phyloP scores from a whole-genome alignment of 2,888 invertebrate species.

The Hololepta plana region DNA sequence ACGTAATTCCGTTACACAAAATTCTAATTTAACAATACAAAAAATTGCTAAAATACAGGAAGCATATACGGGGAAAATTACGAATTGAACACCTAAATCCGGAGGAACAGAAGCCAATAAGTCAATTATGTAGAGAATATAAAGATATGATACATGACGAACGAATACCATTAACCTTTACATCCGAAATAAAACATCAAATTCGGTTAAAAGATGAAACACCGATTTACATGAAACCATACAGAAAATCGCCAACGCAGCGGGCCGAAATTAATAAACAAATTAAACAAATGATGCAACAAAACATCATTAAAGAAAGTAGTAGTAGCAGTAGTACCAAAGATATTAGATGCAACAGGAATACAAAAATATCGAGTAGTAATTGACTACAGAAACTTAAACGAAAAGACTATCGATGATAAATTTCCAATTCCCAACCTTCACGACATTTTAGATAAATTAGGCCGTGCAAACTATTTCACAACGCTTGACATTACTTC shows the following conservation, averaged over 20 bases:
- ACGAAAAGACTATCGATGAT: constrained; percentile 10
- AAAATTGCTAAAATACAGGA: constrained; percentile 1
- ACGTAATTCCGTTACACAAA: constrained; percentile 2
- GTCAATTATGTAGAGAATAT: no score
- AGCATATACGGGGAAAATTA: constrained; percentile 3
- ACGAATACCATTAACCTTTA: no score
- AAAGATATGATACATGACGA: no score
- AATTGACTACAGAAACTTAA: constrained; percentile 8
- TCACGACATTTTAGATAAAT: constrained; percentile 11
- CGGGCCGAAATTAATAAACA: no score
- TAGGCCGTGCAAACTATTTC: constrained; percentile 11
- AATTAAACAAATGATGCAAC: constrained; percentile 10
- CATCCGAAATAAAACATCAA: no score
- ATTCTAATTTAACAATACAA: no score
- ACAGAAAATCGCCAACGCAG: no score
- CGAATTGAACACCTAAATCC: constrained; percentile 5
- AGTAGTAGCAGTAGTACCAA: constrained; percentile 8
- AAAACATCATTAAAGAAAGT: constrained; percentile 9
- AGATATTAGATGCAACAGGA: constrained; percentile 7
- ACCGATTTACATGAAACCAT: no score
- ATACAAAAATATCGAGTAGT: constrained; percentile 7
- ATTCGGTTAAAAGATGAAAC: no score
- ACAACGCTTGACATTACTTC: constrained; percentile 11
- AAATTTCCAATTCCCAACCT: constrained; percentile 11
- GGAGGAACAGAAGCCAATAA: no score